A percentile compares a stretch with the other conserved stretches of the same genome.
phyloP scores from a whole-genome alignment of 2,113 vertebrate genomes.

The Porphyrio hochstetteri region DNA sequence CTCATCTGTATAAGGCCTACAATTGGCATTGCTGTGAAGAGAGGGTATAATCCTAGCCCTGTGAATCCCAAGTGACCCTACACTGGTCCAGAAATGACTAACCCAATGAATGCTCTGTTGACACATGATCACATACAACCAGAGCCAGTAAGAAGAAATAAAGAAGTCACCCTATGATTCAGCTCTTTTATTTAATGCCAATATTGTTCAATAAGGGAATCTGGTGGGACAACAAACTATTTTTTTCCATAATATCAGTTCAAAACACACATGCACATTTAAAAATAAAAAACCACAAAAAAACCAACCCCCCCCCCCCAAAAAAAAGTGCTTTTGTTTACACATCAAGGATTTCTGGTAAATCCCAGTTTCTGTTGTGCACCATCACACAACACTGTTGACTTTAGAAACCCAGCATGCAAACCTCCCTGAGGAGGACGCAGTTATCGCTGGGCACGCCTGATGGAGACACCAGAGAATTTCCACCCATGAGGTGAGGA shows the following conservation, averaged over 20 bases:
- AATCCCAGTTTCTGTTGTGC: background rate
- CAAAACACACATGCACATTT: slow-evolving; percentile 13
- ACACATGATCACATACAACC: slow-evolving; percentile 84
- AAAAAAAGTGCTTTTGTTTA: background rate
- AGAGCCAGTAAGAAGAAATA: slow-evolving; percentile 84
- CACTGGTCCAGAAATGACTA: slow-evolving; percentile 84
- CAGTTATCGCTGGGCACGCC: background rate
- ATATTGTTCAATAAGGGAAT: slow-evolving; percentile 83
- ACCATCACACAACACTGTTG: background rate
- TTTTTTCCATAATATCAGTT: slow-evolving; percentile 13
- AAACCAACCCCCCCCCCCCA: background rate
- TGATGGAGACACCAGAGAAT: background rate
- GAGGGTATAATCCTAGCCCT: slow-evolving; percentile 78
- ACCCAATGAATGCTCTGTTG: slow-evolving; percentile 82
- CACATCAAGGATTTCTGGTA: background rate
- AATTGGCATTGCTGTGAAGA: slow-evolving; percentile 80
- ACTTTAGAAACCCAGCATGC: background rate
- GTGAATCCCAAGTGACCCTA: slow-evolving; percentile 81
- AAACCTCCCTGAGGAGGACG: background rate
- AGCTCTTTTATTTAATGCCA: slow-evolving; percentile 82
- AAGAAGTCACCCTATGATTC: slow-evolving; percentile 77
- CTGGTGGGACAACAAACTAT: slow-evolving; percentile 73
- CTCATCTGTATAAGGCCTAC: slow-evolving; percentile 80
- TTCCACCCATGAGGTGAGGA: background rate
- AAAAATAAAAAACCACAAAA: background rate